Evolutionary conservation across 1,140 invertebrate species (phyloP).

Genomic region (Oscheius sp.): DNA sequence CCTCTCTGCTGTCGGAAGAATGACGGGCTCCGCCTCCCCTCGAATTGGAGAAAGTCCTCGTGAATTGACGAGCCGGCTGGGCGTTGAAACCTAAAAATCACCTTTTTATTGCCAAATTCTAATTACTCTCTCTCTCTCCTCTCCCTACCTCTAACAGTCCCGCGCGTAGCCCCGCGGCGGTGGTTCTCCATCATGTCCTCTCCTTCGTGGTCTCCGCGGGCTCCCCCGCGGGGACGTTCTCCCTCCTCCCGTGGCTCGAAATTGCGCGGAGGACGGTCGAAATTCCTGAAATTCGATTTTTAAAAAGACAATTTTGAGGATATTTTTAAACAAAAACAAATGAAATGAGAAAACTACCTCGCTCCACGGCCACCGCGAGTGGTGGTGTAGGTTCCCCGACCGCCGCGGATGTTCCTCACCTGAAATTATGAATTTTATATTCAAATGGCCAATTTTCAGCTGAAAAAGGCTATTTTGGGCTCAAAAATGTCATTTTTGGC

Average conservation of each 20-base stretch:
- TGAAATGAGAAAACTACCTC: no score
- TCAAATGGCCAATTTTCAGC: no score
- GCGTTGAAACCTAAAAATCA: background rate
- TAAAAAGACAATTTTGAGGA: no score
- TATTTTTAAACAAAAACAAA: no score
- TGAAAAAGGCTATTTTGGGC: no score
- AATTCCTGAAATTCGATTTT: no score
- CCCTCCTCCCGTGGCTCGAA: background rate
- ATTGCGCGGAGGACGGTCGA: no score
- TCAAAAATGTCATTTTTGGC: no score
- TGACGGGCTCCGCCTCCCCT: background rate
- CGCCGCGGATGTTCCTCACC: background rate
- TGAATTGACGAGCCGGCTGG: constrained; percentile 1
- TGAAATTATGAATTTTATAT: no score
- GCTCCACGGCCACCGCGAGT: background rate
- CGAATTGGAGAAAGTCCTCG: background rate
- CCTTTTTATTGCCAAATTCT: background rate
- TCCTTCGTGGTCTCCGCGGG: background rate
- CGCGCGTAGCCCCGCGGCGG: background rate
- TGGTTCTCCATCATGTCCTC: constrained; percentile 1
- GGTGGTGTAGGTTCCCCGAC: background rate
- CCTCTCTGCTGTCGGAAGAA: background rate
- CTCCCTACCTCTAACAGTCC: background rate
- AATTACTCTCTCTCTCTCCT: background rate
- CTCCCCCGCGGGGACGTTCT: background rate